Evolutionary conservation across 2,113 vertebrate species (phyloP).

Genomic region (Fulica atra): DNA sequence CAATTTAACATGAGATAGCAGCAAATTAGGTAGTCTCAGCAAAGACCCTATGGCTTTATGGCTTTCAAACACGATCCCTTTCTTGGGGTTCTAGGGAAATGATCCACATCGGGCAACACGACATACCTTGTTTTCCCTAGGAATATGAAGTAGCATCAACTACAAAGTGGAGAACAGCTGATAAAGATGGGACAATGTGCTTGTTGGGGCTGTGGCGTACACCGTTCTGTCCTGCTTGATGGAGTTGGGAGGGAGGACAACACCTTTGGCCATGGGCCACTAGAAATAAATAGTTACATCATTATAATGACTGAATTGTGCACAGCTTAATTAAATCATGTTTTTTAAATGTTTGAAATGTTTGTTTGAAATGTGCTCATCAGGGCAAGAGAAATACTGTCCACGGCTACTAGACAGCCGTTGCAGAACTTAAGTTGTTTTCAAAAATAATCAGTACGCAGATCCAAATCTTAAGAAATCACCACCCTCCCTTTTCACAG

Average conservation of each 20-base stretch:
- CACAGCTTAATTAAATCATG: background rate
- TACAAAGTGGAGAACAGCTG: background rate
- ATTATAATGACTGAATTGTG: background rate
- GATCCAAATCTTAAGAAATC: background rate
- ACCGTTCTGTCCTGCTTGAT: background rate
- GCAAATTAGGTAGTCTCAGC: background rate
- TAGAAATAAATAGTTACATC: background rate
- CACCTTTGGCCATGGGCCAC: background rate
- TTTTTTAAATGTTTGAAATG: background rate
- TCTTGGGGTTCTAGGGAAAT: background rate
- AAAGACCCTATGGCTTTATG: background rate
- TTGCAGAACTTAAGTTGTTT: background rate
- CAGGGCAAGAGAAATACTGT: background rate
- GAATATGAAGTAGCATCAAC: background rate
- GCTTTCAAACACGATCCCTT: background rate
- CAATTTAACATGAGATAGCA: background rate
- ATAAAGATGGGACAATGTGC: fast-evolving
- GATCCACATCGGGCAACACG: background rate
- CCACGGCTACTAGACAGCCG: background rate
- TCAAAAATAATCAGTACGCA: background rate
- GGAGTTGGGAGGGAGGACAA: background rate
- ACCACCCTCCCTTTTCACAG: background rate
- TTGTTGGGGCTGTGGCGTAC: fast-evolving
- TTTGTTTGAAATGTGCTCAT: background rate
- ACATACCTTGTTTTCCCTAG: background rate